Evolutionary conservation across 2,888 invertebrate species (phyloP), one percentile per base, ranked within the genome.

Genomic region (Eledona agricola): DNA sequence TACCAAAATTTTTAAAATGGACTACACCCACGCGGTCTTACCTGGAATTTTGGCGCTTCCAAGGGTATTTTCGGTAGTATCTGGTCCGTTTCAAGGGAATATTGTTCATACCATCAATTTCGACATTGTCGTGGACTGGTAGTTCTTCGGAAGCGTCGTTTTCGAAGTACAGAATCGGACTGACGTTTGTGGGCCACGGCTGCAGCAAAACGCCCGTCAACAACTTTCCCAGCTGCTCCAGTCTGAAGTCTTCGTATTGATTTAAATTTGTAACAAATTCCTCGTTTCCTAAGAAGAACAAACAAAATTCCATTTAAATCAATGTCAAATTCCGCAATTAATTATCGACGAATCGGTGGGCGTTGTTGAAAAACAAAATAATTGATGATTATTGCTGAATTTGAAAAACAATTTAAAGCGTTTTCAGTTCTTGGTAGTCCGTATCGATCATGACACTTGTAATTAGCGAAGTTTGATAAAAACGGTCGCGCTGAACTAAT

Each of bases 41-140:
- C 68, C 63, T 59, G 6, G 53, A 53, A 51, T 80, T 83, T 65
- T 84, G 83, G 34, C 84, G 77, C 66, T 85, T 85, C 82, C 83
- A 83, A 12, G 84, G 83, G 72, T 83, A 84, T 58, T 81, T 80
- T 55, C 83, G 77, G 67, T 82, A 83, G 63, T 82, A 83, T 50
- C 83, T 78, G 6, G 81, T 79, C 54, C 83, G 75, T 59, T 84
- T 84, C 10, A 52, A 58, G 15, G 67, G 69, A 9, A 56, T 40
- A 9, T 45, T 38, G 15, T 40, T 40, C 7, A 50, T 17, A 2
- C 37, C 40, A 3, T 16, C 42, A 6, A 51, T 15, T 7, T 55
- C 49, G 5, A 9, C 31, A 6, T 23, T 25, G n/a, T 38, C 23
- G 19, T 40, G 17, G 16, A 57, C 35, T 4, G 51, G 11, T 20